Percentiles rank a stretch among this genome's conserved stretches.
phyloP scores from a whole-genome alignment of 1,140 invertebrate genomes.

The Mercenaria mercenaria region DNA sequence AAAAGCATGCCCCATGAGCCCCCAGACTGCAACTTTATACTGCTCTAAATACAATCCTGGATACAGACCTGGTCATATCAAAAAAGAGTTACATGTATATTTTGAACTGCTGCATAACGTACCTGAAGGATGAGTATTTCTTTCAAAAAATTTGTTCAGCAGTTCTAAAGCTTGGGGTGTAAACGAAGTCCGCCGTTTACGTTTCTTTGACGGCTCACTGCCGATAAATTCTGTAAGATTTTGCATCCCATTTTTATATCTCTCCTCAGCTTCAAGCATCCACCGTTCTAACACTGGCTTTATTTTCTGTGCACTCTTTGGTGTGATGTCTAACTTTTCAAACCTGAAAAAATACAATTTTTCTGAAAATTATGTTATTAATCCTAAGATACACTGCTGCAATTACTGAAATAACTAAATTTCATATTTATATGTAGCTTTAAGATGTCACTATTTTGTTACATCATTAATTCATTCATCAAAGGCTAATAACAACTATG shows the following conservation, averaged over 20 bases:
- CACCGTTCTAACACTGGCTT: slow-evolving; percentile 99
- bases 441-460: too few relatives aligned
- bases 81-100: too few relatives aligned
- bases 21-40: too few relatives aligned
- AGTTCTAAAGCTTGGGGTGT: slow-evolving; percentile 98
- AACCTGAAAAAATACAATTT: slow-evolving; percentile 94
- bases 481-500: too few relatives aligned
- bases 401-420: not conserved
- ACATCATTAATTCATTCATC: too few relatives aligned
- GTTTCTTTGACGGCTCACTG: slow-evolving; percentile 97
- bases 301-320: slow-evolving; percentile 99
- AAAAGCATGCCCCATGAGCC: too few relatives aligned
- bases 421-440: too few relatives aligned
- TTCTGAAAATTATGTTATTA: slow-evolving; percentile 39
- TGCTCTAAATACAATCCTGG: too few relatives aligned
- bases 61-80: too few relatives aligned
- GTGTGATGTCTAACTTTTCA: slow-evolving; percentile 99
- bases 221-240: slow-evolving; percentile 98
- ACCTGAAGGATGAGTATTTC: slow-evolving; percentile 99
- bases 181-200: slow-evolving; percentile 98
- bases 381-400: not conserved
- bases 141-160: slow-evolving; percentile 97
- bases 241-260: slow-evolving; percentile 87
- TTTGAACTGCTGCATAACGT: too few relatives aligned
- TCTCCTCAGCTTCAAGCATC: slow-evolving; percentile 96